These are phyloP conservation scores for Drosophila cognata DNA, from an alignment of 2,888 invertebrate genomes.

Conservation along the genomic window DNA sequence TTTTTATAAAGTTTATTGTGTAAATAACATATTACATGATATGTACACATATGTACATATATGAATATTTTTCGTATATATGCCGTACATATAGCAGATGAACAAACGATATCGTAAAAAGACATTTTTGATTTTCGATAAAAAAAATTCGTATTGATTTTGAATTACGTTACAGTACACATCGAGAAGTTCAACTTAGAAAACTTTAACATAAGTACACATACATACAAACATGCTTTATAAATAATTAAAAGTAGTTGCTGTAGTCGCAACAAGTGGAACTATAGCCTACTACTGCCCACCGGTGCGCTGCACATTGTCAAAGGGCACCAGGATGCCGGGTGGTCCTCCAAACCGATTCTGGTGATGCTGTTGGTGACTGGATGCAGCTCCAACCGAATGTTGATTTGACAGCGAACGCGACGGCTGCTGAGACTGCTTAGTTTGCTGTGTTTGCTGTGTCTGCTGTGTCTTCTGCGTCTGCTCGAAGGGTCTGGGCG, in stretches of 20 bases:
- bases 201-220: slow-evolving; percentile 62
- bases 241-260: slow-evolving; percentile 77
- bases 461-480: slow-evolving; percentile 32
- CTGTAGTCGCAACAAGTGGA: slow-evolving; percentile 11
- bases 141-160: slow-evolving; percentile 43
- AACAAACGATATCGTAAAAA: slow-evolving; percentile 3
- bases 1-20: slow-evolving; percentile 53
- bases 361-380: slow-evolving; percentile 1
- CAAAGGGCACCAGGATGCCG: slow-evolving; percentile 83
- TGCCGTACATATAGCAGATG: background rate
- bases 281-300: slow-evolving; percentile 49
- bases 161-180: slow-evolving; percentile 17
- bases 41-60: slow-evolving; percentile 28
- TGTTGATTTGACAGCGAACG: slow-evolving; percentile 19
- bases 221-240: slow-evolving; percentile 61
- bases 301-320: slow-evolving; percentile 71
- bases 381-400: slow-evolving; percentile 3
- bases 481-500: slow-evolving; percentile 66
- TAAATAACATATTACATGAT: slow-evolving; percentile 45
- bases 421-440: slow-evolving; percentile 14
- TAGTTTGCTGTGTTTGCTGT: background rate
- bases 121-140: slow-evolving; percentile 6
- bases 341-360: slow-evolving; percentile 84
- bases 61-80: slow-evolving; percentile 16
- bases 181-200: slow-evolving; percentile 29